These are phyloP conservation scores for Epiblema foenella DNA, from an alignment of 2,888 invertebrate genomes.

Conservation along the genomic window DNA sequence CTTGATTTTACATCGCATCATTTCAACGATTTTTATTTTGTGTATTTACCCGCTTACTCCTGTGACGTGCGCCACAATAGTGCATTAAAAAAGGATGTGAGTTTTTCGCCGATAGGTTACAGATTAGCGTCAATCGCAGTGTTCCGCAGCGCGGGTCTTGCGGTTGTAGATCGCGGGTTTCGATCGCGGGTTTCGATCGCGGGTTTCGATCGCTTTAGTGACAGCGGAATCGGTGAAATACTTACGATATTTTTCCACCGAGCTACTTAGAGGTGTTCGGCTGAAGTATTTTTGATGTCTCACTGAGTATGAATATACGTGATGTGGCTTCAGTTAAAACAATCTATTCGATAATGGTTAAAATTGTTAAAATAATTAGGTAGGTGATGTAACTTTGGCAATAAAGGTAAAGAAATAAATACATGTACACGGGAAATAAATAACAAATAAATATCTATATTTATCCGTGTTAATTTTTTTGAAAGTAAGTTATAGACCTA, in stretches of 20 bases:
- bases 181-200: conserved; percentile 2
- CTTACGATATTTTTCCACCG: conserved; percentile 14
- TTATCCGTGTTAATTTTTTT: no score
- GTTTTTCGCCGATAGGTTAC: conserved; percentile 81
- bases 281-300: not conserved
- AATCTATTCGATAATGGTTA: no score
- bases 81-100: conserved; percentile 75
- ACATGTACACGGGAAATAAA: no score
- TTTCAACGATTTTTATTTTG: not conserved
- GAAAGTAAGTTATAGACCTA: no score
- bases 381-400: no score
- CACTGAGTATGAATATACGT: no score
- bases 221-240: not conserved
- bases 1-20: not conserved
- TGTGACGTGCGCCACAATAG: conserved; percentile 55
- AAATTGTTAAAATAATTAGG: no score
- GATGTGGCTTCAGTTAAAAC: no score
- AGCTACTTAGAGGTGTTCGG: not conserved
- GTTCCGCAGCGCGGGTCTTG: conserved; percentile 70
- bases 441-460: no score
- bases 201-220: not conserved
- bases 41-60: conserved; percentile 40
- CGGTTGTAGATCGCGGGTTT: conserved; percentile 49
- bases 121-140: conserved; percentile 77
- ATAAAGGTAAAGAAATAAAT: no score